Conservation (phyloP, 1,140 invertebrate species). For the Orius laevigatus region DNA sequence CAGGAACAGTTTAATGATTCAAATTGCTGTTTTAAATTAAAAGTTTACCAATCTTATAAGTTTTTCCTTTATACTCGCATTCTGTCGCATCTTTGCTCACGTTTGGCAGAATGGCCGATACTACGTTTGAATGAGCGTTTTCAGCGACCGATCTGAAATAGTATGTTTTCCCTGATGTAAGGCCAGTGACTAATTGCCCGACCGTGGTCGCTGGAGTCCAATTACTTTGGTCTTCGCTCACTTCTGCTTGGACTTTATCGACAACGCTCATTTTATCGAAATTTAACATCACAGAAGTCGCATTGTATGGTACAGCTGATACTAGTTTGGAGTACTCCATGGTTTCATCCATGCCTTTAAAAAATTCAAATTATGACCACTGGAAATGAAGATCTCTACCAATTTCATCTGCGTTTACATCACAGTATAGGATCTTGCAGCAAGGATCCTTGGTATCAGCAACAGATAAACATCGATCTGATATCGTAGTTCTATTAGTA, state of each 20-base stretch:
- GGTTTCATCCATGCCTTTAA: constrained; percentile 29
- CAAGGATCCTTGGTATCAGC: constrained; percentile 62
- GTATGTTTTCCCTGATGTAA: constrained; percentile 23
- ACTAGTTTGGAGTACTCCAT: constrained; percentile 23
- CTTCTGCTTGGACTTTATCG: constrained; percentile 22
- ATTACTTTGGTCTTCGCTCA: constrained; percentile 26
- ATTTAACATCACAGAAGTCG: constrained; percentile 25
- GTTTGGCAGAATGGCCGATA: constrained; percentile 23
- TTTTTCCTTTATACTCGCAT: constrained; percentile 40
- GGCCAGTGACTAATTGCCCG: constrained; percentile 19
- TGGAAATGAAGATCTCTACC: neutral
- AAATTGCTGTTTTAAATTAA: too few relatives aligned
- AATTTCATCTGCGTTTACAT: constrained; percentile 31
- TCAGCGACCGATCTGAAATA: constrained; percentile 24
- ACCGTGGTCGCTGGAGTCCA: constrained; percentile 26
- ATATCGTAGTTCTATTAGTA: constrained; percentile 25
- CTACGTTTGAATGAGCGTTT: constrained; percentile 22
- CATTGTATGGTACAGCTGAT: constrained; percentile 26
- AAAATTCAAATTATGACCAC: constrained; percentile 19
- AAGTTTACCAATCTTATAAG: constrained; percentile 32
- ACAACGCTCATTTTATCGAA: constrained; percentile 17
- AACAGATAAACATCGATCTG: constrained; percentile 53
- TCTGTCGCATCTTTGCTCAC: constrained; percentile 13
- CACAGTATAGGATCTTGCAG: constrained; percentile 66
- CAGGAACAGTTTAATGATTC: neutral